Evolutionary conservation across 2,888 invertebrate species (phyloP), one percentile per base, ranked within the genome.

Genomic region (Drosophila planitibia): DNA sequence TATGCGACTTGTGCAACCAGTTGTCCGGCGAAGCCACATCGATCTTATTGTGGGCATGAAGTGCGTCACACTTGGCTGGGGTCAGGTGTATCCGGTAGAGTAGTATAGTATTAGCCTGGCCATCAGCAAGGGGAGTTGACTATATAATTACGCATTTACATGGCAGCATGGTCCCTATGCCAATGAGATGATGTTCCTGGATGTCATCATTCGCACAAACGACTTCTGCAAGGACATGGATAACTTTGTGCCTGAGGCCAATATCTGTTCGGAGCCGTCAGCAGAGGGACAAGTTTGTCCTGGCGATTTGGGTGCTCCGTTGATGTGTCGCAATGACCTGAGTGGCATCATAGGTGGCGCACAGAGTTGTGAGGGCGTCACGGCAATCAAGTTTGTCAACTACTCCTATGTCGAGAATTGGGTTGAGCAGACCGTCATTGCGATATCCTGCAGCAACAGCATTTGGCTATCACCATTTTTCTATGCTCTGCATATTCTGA

Each of bases 41-140:
- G 4, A 22, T 0, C 0, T 70, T 1, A 0, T 4, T 1, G 0
- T 1, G 0, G 81, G 74, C 1, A 32, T 44, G 37, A 3, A 4
- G 0, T 85, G 85, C 22, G 0, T 66, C 4, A 86, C 89, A 16
- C 44, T 85, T 32, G 89, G 85, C 25, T 85, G 85, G 85, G 85
- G 85, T 5, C 85, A 85, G 67, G 12, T 88, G 0, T 85, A 88
- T 63, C 70, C 53, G 74, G 85, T 85, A 76, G 16, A 47, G 47
- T 47, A 47, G 9, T 16, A 47, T 16, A 49, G 2, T 28, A 28
- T 25, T 10, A 30, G 22, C 41, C 2, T 19, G 14, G 10, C 32
- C 0, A n/a, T 39, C 9, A 30, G 4, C 28, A 7, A 30, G 19
- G 2, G 7, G 14, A 30, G 10, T 30, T 30, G 7, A n/a, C 33